A percentile compares a stretch with the other conserved stretches of the same genome.
phyloP scores from a whole-genome alignment of 2,888 invertebrate species.

The Ferdinandea cuprea region DNA sequence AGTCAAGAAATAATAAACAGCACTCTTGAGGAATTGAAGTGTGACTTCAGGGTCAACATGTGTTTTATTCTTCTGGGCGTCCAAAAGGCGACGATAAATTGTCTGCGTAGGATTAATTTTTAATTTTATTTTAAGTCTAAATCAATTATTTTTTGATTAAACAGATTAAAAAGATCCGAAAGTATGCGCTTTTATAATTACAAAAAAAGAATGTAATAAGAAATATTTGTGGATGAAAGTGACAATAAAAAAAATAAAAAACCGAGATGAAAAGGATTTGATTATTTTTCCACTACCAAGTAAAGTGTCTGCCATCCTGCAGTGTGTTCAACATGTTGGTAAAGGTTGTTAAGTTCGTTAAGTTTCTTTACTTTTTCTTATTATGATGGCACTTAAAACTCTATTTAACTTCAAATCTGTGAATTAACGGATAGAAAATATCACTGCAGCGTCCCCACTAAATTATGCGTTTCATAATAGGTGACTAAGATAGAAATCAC shows the following conservation, averaged over 20 bases:
- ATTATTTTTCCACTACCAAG: too few species aligned
- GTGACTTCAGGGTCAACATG: slow-evolving; percentile 95
- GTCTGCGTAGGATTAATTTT: slow-evolving; percentile 84
- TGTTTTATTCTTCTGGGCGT: slow-evolving; percentile 89
- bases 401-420: too few species aligned
- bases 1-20: slow-evolving; percentile 95
- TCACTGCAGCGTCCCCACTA: too few species aligned
- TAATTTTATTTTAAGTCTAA: neutral
- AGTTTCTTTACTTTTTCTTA: too few species aligned
- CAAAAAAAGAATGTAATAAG: neutral
- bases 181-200: neutral
- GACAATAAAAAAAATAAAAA: neutral
- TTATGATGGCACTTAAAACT: too few species aligned
- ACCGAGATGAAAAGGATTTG: too few species aligned
- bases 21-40: slow-evolving; percentile 95
- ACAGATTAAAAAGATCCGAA: neutral
- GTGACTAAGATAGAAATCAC: too few species aligned
- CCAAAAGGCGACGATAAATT: slow-evolving; percentile 92
- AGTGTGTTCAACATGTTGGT: too few species aligned
- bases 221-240: neutral
- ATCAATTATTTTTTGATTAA: neutral
- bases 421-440: too few species aligned
- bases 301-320: too few species aligned
- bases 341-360: too few species aligned
- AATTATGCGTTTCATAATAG: too few species aligned